These are phyloP conservation scores for Macrotis lagotis DNA, from an alignment of 2,113 vertebrate species.

Conservation along the genomic window DNA sequence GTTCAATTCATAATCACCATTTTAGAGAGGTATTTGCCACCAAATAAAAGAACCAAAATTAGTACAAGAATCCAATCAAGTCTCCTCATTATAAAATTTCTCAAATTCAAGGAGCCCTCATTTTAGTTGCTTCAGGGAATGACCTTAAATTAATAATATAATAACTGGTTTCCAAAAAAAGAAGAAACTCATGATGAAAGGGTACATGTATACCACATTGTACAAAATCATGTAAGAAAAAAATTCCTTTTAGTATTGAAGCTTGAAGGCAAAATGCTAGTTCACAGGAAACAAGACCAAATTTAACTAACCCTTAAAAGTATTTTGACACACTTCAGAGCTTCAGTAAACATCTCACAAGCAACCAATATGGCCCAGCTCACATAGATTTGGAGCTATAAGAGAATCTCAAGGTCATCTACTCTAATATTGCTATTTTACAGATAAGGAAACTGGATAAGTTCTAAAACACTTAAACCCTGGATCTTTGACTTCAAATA, in stretches of 20 bases:
- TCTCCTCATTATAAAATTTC: not conserved
- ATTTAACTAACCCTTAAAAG: not conserved
- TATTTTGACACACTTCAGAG: not conserved
- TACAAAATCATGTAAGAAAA: not conserved
- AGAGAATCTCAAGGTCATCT: not conserved
- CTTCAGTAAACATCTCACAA: not conserved
- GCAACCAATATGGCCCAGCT: not conserved
- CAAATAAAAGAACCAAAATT: not conserved
- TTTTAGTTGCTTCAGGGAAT: not conserved
- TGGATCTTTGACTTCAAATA: not conserved
- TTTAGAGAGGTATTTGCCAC: not conserved
- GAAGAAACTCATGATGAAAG: not conserved
- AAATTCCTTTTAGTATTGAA: not conserved
- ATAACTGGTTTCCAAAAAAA: not conserved
- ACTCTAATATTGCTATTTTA: not conserved
- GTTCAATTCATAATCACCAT: not conserved
- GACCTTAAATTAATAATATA: not conserved
- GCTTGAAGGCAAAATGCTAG: not conserved
- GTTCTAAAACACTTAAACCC: not conserved
- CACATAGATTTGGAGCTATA: not conserved
- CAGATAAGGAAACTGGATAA: not conserved
- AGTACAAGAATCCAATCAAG: not conserved
- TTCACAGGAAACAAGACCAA: not conserved
- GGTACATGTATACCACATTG: not conserved
- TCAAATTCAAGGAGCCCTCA: not conserved